Evolutionary conservation across 2,888 invertebrate species (phyloP), one percentile per base, ranked within the genome.

Genomic region (Cosmorhoe ocellata): DNA sequence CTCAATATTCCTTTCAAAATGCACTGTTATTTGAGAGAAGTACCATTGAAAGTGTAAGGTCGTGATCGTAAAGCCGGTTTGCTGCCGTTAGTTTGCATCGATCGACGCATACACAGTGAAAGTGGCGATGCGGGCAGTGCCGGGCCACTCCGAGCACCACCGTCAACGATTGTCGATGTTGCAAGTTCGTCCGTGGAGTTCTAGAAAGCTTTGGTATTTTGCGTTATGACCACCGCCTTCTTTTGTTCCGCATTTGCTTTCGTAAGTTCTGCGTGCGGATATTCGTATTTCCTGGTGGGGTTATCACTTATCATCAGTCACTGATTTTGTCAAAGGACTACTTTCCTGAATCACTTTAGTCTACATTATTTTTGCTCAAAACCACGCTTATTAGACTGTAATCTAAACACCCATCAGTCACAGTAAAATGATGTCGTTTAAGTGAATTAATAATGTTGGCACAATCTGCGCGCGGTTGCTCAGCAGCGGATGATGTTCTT

Each of bases 151-250:
- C 36, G 45, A 42, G 39, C 53, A 32, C 36, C 37, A 48, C 41
- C 52, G 61, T 61, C 61, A 44, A 64, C 58, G 31, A 36, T 52
- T 46, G 47, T 51, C 53, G 62, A 66, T 84, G 79, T 80, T 74
- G 84, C 75, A 83, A 84, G 79, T 60, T 65, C 61, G 69, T 65
- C 67, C 62, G 73, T 63, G 64, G 61, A 63, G 62, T 61, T 81
- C 76, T 86, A 86, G 86, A 88, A 85, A 87, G 83, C 79, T 79
- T 61, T 72, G 74, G 78, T 80, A 81, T 78, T 75, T 83, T 79
- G 78, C 78, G 63, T 70, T 64, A 61, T 50, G 51, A 64, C 56
- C 61, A 59, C 52, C 55, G 58, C 48, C 43, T 62, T 51, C 37
- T 61, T 63, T 67, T 64, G 65, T 74, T 70, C 65, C 59, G 66